Evolutionary conservation across 2,888 invertebrate species (phyloP).

Genomic region (Dastarcus helophoroides): DNA sequence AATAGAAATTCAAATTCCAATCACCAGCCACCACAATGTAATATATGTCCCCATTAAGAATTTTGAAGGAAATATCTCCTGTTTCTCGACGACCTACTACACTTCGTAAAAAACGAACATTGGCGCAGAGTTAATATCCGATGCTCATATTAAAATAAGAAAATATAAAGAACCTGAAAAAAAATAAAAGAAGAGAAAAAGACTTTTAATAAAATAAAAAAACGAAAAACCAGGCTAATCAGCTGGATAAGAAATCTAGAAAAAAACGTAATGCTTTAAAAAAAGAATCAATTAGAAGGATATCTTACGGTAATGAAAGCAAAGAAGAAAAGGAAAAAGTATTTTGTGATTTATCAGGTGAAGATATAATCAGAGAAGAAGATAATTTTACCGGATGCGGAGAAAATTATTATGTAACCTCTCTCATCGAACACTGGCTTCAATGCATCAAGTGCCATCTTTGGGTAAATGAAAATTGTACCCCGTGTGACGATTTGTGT

Average conservation of each 20-base stretch:
- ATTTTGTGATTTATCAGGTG: not conserved
- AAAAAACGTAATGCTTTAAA: conserved; percentile 5
- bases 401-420: conserved; percentile 11
- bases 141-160: no score
- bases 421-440: no score
- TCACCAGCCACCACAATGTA: no score
- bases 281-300: conserved; percentile 8
- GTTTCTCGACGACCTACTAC: no score
- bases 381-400: conserved; percentile 12
- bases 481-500: not conserved
- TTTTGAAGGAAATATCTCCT: no score
- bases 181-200: no score
- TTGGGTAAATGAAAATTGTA: not conserved
- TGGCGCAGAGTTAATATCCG: no score
- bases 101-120: no score
- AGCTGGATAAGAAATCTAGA: conserved; percentile 3
- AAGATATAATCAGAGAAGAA: conserved; percentile 7
- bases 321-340: conserved; percentile 8
- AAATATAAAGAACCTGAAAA: no score
- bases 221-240: conserved; percentile 6
- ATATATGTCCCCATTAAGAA: no score
- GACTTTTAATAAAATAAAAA: conserved; percentile 9
- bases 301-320: conserved; percentile 10
- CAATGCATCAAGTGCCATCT: no score
- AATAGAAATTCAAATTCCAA: no score